Evolutionary conservation across 1,140 invertebrate genomes (phyloP), one percentile per base, ranked within the genome.

Genomic region (Orius insidiosus): DNA sequence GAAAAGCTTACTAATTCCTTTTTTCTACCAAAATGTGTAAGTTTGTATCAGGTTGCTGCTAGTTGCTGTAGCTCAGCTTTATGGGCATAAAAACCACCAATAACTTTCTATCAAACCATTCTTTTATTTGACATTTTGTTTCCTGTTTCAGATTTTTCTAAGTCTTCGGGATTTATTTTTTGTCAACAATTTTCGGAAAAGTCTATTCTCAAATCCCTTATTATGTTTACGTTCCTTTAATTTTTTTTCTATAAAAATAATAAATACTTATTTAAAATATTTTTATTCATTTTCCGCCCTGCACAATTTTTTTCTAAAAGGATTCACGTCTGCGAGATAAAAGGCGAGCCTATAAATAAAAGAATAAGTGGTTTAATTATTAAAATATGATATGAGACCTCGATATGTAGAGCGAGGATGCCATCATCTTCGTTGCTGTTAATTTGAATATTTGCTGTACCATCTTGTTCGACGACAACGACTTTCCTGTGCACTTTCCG

Each of bases 1-100:
- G 89, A 60, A 87, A 94, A 73, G 85, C 86, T 62, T 85, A 92
- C 63, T 93, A 82, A 69, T 14, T 13, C 9, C 31, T n/a, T n/a
- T 30, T 43, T 43, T 43, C 7, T 24, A 30, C 19, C 2, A 30
- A 30, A n/a, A n/a, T n/a, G n/a, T n/a, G 31, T 9, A 16, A 43
- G 7, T 31, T 3, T n/a, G 10, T n/a, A n/a, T n/a, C n/a, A n/a
- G n/a, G n/a, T n/a, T n/a, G n/a, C n/a, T n/a, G n/a, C n/a, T n/a
- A n/a, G n/a, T n/a, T n/a, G n/a, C n/a, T n/a, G n/a, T n/a, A n/a
- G n/a, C 10, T 38, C 5, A 38, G 11, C 36, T 7, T 38, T 38
- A 13, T 38, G 10, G 36, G 5, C 15, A 11, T 38, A 6, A 11
- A 6, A 14, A 4, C 16, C 16, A 19, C 6, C 39, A 6, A 19